Conservation (phyloP, 2,797 vertebrate species). For the Aldrovandia affinis region DNA sequence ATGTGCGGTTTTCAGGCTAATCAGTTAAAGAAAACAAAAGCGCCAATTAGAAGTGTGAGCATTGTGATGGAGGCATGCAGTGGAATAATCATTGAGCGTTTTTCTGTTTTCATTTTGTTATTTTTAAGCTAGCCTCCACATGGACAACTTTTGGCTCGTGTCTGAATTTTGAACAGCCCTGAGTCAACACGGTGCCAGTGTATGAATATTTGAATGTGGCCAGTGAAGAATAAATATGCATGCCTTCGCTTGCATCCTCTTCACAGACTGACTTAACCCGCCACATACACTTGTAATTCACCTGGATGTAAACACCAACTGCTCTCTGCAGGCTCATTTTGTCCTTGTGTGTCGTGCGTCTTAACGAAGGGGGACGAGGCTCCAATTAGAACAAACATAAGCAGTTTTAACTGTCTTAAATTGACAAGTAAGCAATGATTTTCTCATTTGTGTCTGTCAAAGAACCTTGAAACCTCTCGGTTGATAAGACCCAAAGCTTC, state of each 20-base stretch:
- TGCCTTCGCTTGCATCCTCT: conserved; percentile 68
- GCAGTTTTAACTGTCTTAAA: conserved; percentile 99
- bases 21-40: too few species aligned
- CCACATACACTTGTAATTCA: conserved; percentile 79
- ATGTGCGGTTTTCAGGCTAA: too few species aligned
- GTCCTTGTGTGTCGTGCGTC: conserved; percentile 63
- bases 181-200: not conserved
- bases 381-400: conserved; percentile 98
- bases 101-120: not conserved
- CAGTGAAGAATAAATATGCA: conserved; percentile 55
- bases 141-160: not conserved
- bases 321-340: conserved; percentile 56
- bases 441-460: conserved; percentile 99
- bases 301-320: conserved; percentile 48
- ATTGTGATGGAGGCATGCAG: too few species aligned
- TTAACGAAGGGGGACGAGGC: conserved; percentile 78
- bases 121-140: not conserved
- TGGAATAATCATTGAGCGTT: too few species aligned
- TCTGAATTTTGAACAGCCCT: not conserved
- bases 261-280: conserved; percentile 61
- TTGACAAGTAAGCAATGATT: conserved; percentile 99
- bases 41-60: too few species aligned
- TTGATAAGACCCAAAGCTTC: conserved; percentile 99
- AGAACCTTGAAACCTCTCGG: conserved; percentile 94
- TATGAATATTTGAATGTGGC: not conserved